A percentile compares a stretch with the other conserved stretches of the same genome.
These are phyloP conservation scores for Eulithis prunata DNA, from an alignment of 2,888 invertebrate genomes.

Conservation along the genomic window DNA sequence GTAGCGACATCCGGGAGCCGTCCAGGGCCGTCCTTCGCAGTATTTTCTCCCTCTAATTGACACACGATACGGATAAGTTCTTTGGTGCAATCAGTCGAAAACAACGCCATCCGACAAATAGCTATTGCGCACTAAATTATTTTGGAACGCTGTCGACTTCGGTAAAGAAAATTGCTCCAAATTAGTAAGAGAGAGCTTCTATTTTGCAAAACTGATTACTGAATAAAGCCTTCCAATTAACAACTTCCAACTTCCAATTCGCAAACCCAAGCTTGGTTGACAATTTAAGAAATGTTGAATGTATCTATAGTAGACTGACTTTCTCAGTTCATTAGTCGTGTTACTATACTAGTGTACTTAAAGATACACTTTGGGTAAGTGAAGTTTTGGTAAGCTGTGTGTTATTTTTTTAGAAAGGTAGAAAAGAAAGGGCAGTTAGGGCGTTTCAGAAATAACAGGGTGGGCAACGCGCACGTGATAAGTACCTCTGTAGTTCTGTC, in stretches of 20 bases:
- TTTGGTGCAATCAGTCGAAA: slow-evolving; percentile 56
- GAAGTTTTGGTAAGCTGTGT: neutral
- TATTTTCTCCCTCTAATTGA: slow-evolving; percentile 49
- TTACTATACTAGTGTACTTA: neutral
- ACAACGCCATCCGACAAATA: slow-evolving; percentile 35
- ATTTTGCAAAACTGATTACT: slow-evolving; percentile 31
- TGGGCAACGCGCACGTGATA: too few relatives aligned
- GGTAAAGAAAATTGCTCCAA: slow-evolving; percentile 32
- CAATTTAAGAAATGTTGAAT: neutral
- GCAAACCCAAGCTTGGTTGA: slow-evolving; percentile 34
- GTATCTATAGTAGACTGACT: neutral
- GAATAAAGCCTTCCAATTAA: slow-evolving; percentile 27
- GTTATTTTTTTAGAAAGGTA: neutral
- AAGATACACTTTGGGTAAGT: neutral
- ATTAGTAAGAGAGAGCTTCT: neutral
- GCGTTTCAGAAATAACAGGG: too few relatives aligned
- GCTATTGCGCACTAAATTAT: slow-evolving; percentile 21
- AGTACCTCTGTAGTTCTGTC: too few relatives aligned
- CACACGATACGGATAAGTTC: slow-evolving; percentile 55
- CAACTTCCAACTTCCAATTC: slow-evolving; percentile 1
- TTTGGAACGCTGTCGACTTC: slow-evolving; percentile 26
- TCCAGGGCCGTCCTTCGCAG: slow-evolving; percentile 53
- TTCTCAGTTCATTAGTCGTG: neutral
- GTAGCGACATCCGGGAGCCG: slow-evolving; percentile 59
- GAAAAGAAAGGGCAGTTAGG: too few relatives aligned